Conservation (phyloP, 2,888 invertebrate species). For the Steinernema scapterisci region DNA sequence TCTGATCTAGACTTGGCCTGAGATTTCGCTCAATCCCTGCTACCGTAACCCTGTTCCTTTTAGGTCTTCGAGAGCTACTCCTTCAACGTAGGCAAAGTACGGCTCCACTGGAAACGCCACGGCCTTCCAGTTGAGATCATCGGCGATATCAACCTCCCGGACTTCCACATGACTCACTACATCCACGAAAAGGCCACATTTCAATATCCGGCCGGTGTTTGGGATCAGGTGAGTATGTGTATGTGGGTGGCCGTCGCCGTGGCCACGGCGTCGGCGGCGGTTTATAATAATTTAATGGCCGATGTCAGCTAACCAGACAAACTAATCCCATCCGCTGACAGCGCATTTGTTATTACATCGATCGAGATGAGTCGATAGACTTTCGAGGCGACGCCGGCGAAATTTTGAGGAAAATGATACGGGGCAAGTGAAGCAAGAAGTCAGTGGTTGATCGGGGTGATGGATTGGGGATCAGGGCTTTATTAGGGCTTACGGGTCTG, state of each 20-base stretch:
- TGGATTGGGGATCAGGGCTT: too few species aligned
- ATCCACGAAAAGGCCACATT: slow-evolving; percentile 60
- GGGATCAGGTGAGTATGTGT: slow-evolving; percentile 61
- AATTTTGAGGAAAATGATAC: too few species aligned
- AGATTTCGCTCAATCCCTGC: too few species aligned
- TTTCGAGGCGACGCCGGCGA: neutral
- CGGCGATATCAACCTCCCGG: slow-evolving; percentile 54
- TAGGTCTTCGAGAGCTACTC: slow-evolving; percentile 64
- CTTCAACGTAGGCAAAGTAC: slow-evolving; percentile 66
- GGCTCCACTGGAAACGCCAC: slow-evolving; percentile 63
- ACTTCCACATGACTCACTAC: slow-evolving; percentile 45
- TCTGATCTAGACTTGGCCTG: too few species aligned
- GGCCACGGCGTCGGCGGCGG: neutral
- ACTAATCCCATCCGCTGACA: neutral
- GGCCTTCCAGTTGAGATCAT: slow-evolving; percentile 60
- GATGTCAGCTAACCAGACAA: too few species aligned
- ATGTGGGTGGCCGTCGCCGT: neutral
- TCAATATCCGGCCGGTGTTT: slow-evolving; percentile 66
- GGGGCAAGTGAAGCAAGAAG: too few species aligned
- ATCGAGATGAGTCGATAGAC: neutral
- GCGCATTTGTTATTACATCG: slow-evolving; percentile 25
- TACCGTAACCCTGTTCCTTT: neutral
- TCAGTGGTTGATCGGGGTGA: too few species aligned
- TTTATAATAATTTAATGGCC: neutral
- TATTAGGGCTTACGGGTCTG: too few species aligned